Base-by-base conservation (phyloP, 2,797 vertebrate genomes). In the Pempheris klunzingeri region DNA sequence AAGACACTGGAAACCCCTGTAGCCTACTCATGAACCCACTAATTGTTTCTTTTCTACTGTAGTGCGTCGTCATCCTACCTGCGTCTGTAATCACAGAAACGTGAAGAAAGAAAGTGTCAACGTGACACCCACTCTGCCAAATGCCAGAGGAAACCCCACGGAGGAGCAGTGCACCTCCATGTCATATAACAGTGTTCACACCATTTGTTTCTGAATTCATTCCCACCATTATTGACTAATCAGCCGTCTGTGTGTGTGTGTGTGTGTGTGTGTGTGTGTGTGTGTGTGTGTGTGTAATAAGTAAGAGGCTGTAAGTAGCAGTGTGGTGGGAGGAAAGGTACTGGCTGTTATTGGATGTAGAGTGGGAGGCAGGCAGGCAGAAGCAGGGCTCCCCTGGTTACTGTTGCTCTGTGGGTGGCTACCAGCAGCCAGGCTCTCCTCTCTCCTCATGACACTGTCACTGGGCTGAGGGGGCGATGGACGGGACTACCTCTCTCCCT, bases 361-460 rank as follows among this genome's bases (percentile, higher is more conserved):
- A 92, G 92, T 93, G 88, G 92, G 92, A 87, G 92, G 90, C 84
- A 85, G 84, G 88, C 84, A 84, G 86, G 90, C 84, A 88, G 81
- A 80, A 90, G 74, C 83, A 93, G 91, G 92, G 90, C 92, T 93
- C 93, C 92, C 93, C 93, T 93, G 90, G 90, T 91, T 93, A 94
- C 93, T 85, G 91, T 91, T 91, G 87, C 92, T 92, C 86, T 85
- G 88, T 93, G 90, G 91, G 92, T 92, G 91, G 89, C 82, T 66
- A 74, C 63, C 77, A 41, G 88, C 85, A 90, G 53, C 83, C 84
- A 78, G 92, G 90, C 89, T 92, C 92, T 93, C 92, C 90, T 91
- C 83, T 86, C 82, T 77, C 68, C 73, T 87, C 82, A 81, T 87
- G 84, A 84, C 87, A 66, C 78, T 82, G 90, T 92, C 72, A 47